phyloP scores from a whole-genome alignment of 2,113 vertebrate species.

The rat (Rattus norvegicus) region GRCr8 NC_086027.1:48424001-48424500 shows the following conservation, averaged over 20 bases:
- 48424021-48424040: background rate
- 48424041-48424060: background rate
- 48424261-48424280: background rate
- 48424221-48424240: background rate
- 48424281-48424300: background rate
- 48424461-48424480: background rate
- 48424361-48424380: background rate
- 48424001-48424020: background rate
- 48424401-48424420: background rate
- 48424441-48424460: no score
- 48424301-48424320: conserved; percentile 13
- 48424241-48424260: background rate
- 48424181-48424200: background rate
- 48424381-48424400: background rate
- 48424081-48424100: background rate
- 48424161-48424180: background rate
- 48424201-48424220: background rate
- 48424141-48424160: background rate
- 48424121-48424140: background rate
- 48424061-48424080: no score
- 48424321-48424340: background rate
- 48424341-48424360: background rate
- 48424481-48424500: background rate
- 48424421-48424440: background rate
- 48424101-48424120: conserved; percentile 1